A percentile compares a stretch with the other conserved stretches of the same genome.
phyloP scores from a whole-genome alignment of 1,140 invertebrate species.

The Cydia splendana region DNA sequence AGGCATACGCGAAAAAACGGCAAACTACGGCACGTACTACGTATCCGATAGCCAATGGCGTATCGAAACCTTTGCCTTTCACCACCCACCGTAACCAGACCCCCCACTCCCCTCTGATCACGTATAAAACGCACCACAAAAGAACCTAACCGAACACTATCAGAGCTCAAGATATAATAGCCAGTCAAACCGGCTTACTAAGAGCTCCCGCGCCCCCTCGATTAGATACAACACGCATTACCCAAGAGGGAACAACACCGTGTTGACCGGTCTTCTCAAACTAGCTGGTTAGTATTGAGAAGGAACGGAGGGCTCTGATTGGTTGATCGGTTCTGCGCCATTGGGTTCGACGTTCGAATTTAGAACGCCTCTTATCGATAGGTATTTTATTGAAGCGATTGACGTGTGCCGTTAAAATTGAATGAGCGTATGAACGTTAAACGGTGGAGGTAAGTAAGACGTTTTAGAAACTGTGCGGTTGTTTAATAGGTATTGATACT shows the following conservation, averaged over 20 bases:
- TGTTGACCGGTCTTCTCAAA: constrained; percentile 44
- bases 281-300: constrained; percentile 61
- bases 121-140: constrained; percentile 8
- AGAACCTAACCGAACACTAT: constrained; percentile 24
- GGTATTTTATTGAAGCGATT: constrained; percentile 50
- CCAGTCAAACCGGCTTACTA: constrained; percentile 43
- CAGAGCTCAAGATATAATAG: background rate
- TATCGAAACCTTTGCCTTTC: constrained; percentile 66
- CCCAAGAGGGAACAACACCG: constrained; percentile 15
- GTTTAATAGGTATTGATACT: background rate
- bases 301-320: constrained; percentile 52
- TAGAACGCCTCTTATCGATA: constrained; percentile 56
- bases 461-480: background rate
- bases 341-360: constrained; percentile 67
- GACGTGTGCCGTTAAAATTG: constrained; percentile 42
- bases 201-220: constrained; percentile 41
- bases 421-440: background rate
- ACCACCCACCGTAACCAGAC: constrained; percentile 36
- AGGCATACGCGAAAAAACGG: constrained; percentile 60
- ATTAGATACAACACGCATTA: constrained; percentile 18
- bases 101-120: constrained; percentile 34
- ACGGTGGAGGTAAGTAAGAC: background rate
- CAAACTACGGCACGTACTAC: constrained; percentile 70
- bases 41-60: constrained; percentile 65
- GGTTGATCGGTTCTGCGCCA: constrained; percentile 74